These are phyloP conservation scores for Rhyacichthys aspro DNA, from an alignment of 2,797 vertebrate genomes.

Conservation along the genomic window DNA sequence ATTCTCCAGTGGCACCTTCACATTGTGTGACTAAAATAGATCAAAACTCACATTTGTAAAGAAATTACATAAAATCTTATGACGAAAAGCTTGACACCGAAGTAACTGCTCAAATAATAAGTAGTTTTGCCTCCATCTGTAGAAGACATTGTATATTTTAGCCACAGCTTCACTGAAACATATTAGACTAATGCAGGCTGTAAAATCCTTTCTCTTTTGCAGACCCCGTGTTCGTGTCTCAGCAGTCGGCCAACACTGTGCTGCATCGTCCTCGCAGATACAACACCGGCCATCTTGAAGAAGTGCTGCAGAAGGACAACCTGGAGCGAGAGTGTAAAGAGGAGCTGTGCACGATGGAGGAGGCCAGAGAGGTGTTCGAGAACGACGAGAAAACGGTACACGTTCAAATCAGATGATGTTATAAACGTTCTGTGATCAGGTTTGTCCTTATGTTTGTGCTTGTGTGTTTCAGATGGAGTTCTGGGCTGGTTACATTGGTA, in stretches of 20 bases:
- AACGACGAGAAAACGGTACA: conserved; percentile 86
- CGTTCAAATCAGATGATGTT: conserved; percentile 10
- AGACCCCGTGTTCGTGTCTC: conserved; percentile 84
- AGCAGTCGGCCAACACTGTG: conserved; percentile 74
- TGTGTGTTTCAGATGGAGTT: conserved; percentile 85
- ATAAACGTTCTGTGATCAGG: background rate
- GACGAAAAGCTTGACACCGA: too few relatives aligned
- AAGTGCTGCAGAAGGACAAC: conserved; percentile 79
- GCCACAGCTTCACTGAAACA: too few relatives aligned
- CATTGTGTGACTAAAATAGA: too few relatives aligned
- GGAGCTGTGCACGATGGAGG: conserved; percentile 88
- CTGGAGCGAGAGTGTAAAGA: conserved; percentile 93
- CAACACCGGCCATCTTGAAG: conserved; percentile 87
- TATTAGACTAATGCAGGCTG: too few relatives aligned
- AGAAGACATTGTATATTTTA: too few relatives aligned
- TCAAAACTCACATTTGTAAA: too few relatives aligned
- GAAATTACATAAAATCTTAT: too few relatives aligned
- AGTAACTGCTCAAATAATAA: too few relatives aligned
- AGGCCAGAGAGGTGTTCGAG: conserved; percentile 94
- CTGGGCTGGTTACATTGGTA: conserved; percentile 90
- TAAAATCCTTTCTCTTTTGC: conserved; percentile 10
- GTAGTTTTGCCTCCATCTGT: too few relatives aligned
- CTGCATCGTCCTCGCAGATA: conserved; percentile 82
- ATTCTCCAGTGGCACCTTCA: too few relatives aligned
- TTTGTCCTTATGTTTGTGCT: background rate